These are phyloP conservation scores for Barypeithes pellucidus DNA, from an alignment of 2,888 invertebrate species.

Conservation along the genomic window DNA sequence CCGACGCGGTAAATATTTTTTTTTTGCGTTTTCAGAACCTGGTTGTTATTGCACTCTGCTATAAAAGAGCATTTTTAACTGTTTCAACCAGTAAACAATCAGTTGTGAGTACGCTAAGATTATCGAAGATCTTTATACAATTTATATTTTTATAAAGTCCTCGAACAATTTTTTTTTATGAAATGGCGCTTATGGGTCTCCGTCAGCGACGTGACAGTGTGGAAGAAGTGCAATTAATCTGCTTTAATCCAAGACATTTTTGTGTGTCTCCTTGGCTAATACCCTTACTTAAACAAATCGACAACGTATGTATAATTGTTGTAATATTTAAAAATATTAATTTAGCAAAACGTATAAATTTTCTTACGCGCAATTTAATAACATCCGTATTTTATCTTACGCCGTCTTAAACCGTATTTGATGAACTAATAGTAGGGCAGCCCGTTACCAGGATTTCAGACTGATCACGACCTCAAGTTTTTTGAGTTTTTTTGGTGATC, in stretches of 20 bases:
- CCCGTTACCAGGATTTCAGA: too few relatives aligned
- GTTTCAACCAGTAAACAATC: conserved; percentile 32
- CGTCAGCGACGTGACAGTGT: conserved; percentile 45
- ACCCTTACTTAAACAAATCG: neutral
- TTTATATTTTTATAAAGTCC: neutral
- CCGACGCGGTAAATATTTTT: conserved; percentile 48
- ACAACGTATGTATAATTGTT: conserved; percentile 44
- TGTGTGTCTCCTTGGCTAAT: conserved; percentile 49
- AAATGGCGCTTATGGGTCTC: neutral
- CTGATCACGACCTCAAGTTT: too few relatives aligned
- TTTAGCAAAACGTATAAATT: too few relatives aligned
- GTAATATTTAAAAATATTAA: too few relatives aligned
- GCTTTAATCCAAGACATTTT: conserved; percentile 48
- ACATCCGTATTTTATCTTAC: too few relatives aligned
- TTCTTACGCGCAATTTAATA: too few relatives aligned
- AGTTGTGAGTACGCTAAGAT: neutral
- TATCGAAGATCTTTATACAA: neutral
- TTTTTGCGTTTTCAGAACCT: conserved; percentile 46
- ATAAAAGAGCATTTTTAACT: conserved; percentile 46
- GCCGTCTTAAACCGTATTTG: conserved; percentile 4
- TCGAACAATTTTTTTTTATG: neutral
- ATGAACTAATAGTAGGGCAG: too few relatives aligned
- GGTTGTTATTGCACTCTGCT: conserved; percentile 45
- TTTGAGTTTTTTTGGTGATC: too few relatives aligned
- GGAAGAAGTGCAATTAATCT: conserved; percentile 47